Percentiles rank a stretch among this genome's conserved stretches.
Evolutionary conservation across 2,797 vertebrate species (phyloP).

Genomic region (Platyrinchus mystaceus): DNA sequence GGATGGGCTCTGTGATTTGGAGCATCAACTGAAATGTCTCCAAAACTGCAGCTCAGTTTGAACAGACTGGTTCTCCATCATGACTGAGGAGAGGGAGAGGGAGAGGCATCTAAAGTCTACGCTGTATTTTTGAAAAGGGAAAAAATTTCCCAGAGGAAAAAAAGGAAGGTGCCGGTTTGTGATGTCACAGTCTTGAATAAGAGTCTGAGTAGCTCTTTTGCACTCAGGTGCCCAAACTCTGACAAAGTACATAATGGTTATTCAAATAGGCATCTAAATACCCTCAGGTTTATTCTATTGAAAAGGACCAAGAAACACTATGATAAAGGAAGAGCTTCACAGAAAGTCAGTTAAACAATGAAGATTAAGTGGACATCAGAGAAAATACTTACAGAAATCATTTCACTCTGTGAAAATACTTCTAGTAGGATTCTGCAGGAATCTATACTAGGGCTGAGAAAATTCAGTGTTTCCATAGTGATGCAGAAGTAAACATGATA

Average conservation of each 20-base stretch:
- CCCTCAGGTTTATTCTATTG: background rate
- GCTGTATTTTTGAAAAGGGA: background rate
- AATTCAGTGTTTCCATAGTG: constrained; percentile 55
- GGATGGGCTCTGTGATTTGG: background rate
- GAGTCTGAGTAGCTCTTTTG: background rate
- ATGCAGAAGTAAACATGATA: constrained; percentile 50
- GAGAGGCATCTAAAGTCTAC: background rate
- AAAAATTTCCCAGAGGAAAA: background rate
- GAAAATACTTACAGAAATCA: background rate
- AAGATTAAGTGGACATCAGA: background rate
- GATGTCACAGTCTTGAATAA: background rate
- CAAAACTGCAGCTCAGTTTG: background rate
- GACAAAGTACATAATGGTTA: background rate
- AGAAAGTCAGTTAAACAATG: background rate
- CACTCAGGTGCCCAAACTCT: background rate
- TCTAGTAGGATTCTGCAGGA: constrained; percentile 2
- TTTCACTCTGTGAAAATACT: background rate
- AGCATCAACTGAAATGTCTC: background rate
- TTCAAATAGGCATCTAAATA: background rate
- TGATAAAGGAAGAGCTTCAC: background rate
- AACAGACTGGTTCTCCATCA: background rate
- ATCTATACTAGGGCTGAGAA: background rate
- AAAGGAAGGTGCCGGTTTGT: background rate
- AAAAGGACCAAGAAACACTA: background rate
- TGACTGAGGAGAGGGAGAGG: background rate